phyloP scores from a whole-genome alignment of 2,113 vertebrate genomes.

The Calidris pugnax region DNA sequence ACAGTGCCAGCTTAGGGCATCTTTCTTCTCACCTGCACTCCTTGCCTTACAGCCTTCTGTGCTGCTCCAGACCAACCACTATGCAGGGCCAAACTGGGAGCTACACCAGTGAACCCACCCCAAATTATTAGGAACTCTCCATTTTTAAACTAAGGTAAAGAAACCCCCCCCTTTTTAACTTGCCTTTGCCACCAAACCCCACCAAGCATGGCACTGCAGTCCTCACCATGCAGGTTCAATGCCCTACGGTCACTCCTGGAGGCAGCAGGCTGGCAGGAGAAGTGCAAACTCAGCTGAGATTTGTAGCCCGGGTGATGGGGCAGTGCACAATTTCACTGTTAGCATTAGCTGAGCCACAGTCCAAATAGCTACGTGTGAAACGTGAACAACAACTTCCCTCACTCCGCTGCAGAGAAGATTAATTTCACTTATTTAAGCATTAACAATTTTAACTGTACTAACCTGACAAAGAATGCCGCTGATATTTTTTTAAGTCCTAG shows the following conservation, averaged over 20 bases:
- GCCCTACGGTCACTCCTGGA: not conserved
- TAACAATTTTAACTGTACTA: not conserved
- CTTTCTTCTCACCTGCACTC: too few relatives aligned
- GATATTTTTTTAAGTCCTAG: not conserved
- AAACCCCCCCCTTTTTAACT: not conserved
- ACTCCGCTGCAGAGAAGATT: not conserved
- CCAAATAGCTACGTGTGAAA: fast-evolving
- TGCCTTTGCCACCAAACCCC: not conserved
- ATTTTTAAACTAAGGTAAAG: not conserved
- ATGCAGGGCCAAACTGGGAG: not conserved
- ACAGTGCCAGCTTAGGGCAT: not conserved
- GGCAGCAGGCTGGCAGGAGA: not conserved
- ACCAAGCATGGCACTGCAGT: fast-evolving
- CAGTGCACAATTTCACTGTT: fast-evolving
- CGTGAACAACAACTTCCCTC: fast-evolving
- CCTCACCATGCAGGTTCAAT: not conserved
- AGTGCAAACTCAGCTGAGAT: not conserved
- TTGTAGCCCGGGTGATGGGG: not conserved
- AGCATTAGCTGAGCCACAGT: not conserved
- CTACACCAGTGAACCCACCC: not conserved
- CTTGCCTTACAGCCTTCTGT: not conserved
- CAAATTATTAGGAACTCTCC: not conserved
- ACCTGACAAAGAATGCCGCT: not conserved
- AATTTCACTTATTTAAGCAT: not conserved
- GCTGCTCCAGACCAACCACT: not conserved